These are phyloP conservation scores for Diceros bicornis DNA, from an alignment of 2,797 vertebrate genomes.

Conservation along the genomic window DNA sequence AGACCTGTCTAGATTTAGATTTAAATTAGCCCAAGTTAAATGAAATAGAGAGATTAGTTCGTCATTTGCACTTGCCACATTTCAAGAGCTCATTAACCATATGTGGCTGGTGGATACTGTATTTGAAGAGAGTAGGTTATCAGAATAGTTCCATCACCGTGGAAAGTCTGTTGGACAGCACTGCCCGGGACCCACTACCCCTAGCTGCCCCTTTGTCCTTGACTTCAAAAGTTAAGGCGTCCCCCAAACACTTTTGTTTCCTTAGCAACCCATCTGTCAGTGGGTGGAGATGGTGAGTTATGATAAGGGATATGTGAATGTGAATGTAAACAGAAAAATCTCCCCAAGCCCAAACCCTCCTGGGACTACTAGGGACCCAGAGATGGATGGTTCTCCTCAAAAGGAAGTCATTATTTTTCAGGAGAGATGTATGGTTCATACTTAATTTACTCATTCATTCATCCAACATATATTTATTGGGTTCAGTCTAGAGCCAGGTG, in stretches of 20 bases:
- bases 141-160: background rate
- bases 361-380: background rate
- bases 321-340: background rate
- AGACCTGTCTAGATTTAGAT: background rate
- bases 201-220: background rate
- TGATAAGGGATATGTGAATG: background rate
- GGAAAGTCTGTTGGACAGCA: background rate
- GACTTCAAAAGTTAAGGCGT: constrained; percentile 6
- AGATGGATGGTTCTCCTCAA: background rate
- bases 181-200: background rate
- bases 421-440: background rate
- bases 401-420: background rate
- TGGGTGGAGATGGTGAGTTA: background rate
- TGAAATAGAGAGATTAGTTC: background rate
- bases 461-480: background rate
- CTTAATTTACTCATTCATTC: background rate
- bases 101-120: background rate
- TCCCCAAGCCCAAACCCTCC: background rate
- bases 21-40: background rate
- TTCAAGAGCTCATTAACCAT: background rate
- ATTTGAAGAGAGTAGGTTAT: background rate
- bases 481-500: background rate
- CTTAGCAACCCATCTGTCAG: background rate
- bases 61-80: background rate
- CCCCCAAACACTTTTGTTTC: background rate